These are phyloP conservation scores for Phragmatobia fuliginosa DNA, from an alignment of 2,888 invertebrate species.

Conservation along the genomic window DNA sequence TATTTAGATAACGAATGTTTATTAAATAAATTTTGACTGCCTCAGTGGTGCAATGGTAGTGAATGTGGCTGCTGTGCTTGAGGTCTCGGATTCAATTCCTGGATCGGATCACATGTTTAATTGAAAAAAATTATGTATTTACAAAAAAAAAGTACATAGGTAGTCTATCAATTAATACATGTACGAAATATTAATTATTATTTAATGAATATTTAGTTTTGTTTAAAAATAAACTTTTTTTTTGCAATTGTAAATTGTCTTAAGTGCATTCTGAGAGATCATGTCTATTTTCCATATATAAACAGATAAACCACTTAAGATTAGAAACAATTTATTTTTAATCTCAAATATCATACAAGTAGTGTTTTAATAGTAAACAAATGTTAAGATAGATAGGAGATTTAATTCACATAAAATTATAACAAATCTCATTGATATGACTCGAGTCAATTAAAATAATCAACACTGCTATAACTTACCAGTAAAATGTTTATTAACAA, in stretches of 20 bases:
- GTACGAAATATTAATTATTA: no score
- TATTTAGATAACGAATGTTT: neutral
- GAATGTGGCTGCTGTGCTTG: no score
- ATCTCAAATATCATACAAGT: neutral
- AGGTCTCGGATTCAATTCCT: no score
- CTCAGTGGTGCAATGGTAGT: no score
- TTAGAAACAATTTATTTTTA: neutral
- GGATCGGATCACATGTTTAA: no score
- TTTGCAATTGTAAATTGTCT: neutral
- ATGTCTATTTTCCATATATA: neutral
- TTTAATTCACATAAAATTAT: slow-evolving; percentile 28
- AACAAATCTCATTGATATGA: slow-evolving; percentile 21
- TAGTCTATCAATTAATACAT: no score
- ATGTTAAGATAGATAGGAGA: neutral
- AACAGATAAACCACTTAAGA: neutral
- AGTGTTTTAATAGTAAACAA: neutral
- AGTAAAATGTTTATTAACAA: slow-evolving; percentile 34
- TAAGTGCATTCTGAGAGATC: neutral
- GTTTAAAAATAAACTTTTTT: no score
- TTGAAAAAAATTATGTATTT: no score
- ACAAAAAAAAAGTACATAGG: no score
- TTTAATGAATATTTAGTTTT: no score
- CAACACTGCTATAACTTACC: slow-evolving; percentile 30
- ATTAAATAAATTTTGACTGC: neutral
- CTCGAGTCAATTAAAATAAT: slow-evolving; percentile 40